Evolutionary conservation across 2,888 invertebrate species (phyloP), one percentile per base, ranked within the genome.

Genomic region (Ochropacha duplaris): DNA sequence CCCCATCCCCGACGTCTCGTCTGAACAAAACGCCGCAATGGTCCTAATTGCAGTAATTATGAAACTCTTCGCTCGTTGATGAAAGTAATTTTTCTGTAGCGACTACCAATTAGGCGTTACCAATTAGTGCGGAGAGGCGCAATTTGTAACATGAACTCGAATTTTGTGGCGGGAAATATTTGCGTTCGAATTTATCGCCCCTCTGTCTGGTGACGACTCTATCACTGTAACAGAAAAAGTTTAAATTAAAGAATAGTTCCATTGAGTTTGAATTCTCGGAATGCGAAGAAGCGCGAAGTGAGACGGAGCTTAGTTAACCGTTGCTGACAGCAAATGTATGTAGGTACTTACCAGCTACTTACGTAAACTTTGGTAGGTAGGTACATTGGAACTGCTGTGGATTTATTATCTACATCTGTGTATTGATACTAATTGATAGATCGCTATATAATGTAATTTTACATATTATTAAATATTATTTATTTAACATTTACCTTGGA

Each of bases 51-150:
- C 87, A 76, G 85, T 85, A 84, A 89, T 89, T 88, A 87, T 87
- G 87, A 84, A 88, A 90, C 89, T 88, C 90, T 89, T 90, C 86
- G 85, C 85, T 82, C 84, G 84, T 81, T 88, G 87, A 90, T 90
- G 88, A 84, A 87, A 90, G 88, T 84, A 86, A 90, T 91, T 90
- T 89, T 88, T 88, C 85, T 86, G 86, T 80, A 81, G 87, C 81
- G 87, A 86, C 87, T 86, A 86, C 87, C 87, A 88, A 87, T 90
- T 90, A 89, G 83, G 82, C 78, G 81, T 84, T 79, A 83, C 85
- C 86, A 87, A 88, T 89, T 88, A 87, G 83, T 79, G 74, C 72
- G 76, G 73, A 82, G 79, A 78, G 77, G 71, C 68, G 76, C 76
- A 79, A 85, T 87, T 87, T 88, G 85, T 85, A 83, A 87, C 77